Evolutionary conservation across 92 coral and sea anemone species (phyloP).

Genomic region (Paramuricea clavata): DNA sequence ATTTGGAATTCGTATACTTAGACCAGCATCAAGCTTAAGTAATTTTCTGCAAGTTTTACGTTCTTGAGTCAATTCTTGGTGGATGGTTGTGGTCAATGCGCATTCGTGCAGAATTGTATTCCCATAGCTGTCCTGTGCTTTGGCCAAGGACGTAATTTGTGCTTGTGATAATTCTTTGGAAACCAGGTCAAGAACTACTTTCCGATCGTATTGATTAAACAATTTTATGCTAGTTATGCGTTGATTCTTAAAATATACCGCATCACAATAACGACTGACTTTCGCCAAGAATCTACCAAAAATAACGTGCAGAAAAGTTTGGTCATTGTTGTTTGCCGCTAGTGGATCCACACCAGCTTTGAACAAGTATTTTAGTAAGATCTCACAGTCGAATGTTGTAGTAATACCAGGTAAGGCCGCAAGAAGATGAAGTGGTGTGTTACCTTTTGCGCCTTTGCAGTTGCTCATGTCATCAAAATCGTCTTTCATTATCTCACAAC

Average conservation of each 20-base stretch:
- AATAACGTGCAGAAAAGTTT: conserved; percentile 63
- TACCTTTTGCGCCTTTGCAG: conserved; percentile 22
- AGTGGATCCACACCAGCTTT: conserved; percentile 54
- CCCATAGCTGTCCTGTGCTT: conserved; percentile 49
- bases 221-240: not conserved
- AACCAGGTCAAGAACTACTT: conserved; percentile 10
- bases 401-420: conserved; percentile 69
- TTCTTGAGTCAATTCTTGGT: not conserved
- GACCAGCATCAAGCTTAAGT: conserved; percentile 19
- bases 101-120: conserved; percentile 71
- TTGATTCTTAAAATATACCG: not conserved
- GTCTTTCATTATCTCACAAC: conserved; percentile 42
- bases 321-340: conserved; percentile 41
- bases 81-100: conserved; percentile 40
- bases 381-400: not conserved
- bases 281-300: conserved; percentile 45
- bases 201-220: not conserved
- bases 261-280: not conserved
- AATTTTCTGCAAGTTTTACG: not conserved
- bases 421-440: conserved; percentile 66
- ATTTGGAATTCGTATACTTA: conserved; percentile 30
- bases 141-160: not conserved
- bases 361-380: conserved; percentile 16
- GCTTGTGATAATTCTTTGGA: not conserved
- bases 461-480: conserved; percentile 28